Base-by-base conservation (phyloP, 2,113 vertebrate genomes). In the Amazona guildingii region DNA sequence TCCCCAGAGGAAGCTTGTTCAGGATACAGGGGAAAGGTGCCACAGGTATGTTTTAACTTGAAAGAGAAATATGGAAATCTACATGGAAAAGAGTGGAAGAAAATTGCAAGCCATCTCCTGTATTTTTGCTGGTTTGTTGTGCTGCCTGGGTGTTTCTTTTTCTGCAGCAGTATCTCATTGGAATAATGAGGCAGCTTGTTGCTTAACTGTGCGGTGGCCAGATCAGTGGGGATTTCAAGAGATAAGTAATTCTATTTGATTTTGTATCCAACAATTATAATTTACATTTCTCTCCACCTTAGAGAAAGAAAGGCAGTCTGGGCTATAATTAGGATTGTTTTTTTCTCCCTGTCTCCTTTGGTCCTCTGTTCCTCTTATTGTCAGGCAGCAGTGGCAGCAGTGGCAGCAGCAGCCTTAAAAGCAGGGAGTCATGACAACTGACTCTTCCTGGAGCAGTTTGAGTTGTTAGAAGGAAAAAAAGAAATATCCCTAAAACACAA, bases 211-310 rank as follows among this genome's bases (percentile, higher is more conserved):
- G 87, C 4, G 2, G 79, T 84, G 82, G 84, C 79, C 96, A 95
- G 84, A 96, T 94, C 92, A 95, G 79, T 6, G 3, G 96, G 93
- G 96, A 97, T 94, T 94, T 96, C 75, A 92, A 84, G 72, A 96
- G 83, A 97, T 92, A 91, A 97, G 85, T 78, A 87, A 95, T 95
- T 95, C 93, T 94, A 72, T 95, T 96, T 94, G 85, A 93, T 91
- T 96, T 94, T 86, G 35, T 86, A 95, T 57, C 92, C 64, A 54
- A 52, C 87, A 97, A 92, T 82, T 77, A 86, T 87, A 55, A 90
- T 95, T 90, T 94, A 89, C 79, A 75, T 78, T 96, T 64, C 18
- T 13, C 66, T 82, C 55, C 59, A 85, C 83, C 46, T 82, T 48
- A 52, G 78, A 90, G 62, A 89, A 20, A 64, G 90, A 77, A 86